Percentiles rank a stretch among this genome's conserved stretches.
phyloP scores from a whole-genome alignment of 2,113 vertebrate genomes.

The Hucho hucho region DNA sequence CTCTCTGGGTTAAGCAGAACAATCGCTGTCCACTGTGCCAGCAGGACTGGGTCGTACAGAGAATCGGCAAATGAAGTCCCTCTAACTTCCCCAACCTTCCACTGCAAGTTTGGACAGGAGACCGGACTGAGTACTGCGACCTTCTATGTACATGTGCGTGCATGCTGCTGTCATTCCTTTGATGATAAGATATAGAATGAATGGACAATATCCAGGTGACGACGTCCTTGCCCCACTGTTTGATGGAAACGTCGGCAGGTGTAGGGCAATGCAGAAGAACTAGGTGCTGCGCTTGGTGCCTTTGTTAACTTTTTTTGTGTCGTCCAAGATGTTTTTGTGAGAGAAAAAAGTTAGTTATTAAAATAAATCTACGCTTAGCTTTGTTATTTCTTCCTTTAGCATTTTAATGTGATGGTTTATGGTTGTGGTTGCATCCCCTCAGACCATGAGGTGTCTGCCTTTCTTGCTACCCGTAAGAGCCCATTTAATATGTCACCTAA shows the following conservation, averaged over 20 bases:
- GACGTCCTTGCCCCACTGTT: neutral
- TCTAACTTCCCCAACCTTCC: neutral
- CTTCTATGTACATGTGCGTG: neutral
- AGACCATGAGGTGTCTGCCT: too few relatives aligned
- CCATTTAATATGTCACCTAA: too few relatives aligned
- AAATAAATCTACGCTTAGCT: too few relatives aligned
- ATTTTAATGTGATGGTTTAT: too few relatives aligned
- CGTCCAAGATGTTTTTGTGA: too few relatives aligned
- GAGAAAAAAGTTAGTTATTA: too few relatives aligned
- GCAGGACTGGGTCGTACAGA: conserved; percentile 99
- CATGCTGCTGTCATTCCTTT: neutral
- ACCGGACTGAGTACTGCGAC: neutral
- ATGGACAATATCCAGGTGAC: neutral
- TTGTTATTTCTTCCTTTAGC: too few relatives aligned
- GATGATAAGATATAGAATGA: neutral
- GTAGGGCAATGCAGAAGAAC: too few relatives aligned
- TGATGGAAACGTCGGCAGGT: neutral
- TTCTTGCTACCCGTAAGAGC: too few relatives aligned
- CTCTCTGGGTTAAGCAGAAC: conserved; percentile 99
- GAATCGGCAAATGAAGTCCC: conserved; percentile 90
- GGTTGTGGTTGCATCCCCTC: too few relatives aligned
- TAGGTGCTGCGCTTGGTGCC: too few relatives aligned
- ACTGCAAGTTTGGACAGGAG: neutral
- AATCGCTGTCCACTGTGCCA: conserved; percentile 98
- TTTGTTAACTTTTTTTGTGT: too few relatives aligned